Conservation (phyloP, 2,888 invertebrate species). For the Caenorhabditis angaria region DNA sequence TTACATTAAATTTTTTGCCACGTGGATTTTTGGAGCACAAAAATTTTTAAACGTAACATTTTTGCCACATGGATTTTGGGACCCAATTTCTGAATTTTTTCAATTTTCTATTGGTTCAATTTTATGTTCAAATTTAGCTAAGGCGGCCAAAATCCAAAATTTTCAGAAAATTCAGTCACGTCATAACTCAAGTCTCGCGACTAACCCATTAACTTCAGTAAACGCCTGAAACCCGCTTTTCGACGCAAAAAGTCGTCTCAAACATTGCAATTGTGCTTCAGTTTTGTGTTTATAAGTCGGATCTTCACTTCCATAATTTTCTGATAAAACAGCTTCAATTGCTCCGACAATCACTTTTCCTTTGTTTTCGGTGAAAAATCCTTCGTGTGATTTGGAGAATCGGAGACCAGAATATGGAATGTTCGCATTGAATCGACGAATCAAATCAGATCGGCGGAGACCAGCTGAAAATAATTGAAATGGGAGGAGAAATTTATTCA, state of each 20-base stretch:
- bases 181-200: slow-evolving; percentile 3
- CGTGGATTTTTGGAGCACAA: too few species aligned
- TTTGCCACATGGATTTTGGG: too few species aligned
- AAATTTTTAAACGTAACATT: too few species aligned
- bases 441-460: slow-evolving; percentile 82
- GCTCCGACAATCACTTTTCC: slow-evolving; percentile 93
- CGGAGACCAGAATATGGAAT: slow-evolving; percentile 95
- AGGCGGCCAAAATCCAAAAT: too few species aligned
- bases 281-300: slow-evolving; percentile 76
- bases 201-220: slow-evolving; percentile 64
- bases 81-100: too few species aligned
- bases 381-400: slow-evolving; percentile 94
- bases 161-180: slow-evolving; percentile 1
- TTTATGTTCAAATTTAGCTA: too few species aligned
- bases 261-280: slow-evolving; percentile 93
- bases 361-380: slow-evolving; percentile 87
- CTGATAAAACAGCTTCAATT: slow-evolving; percentile 84
- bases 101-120: neutral
- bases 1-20: too few species aligned
- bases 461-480: slow-evolving; percentile 75
- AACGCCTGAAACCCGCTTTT: slow-evolving; percentile 93
- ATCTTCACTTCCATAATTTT: slow-evolving; percentile 74
- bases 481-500: too few species aligned
- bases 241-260: slow-evolving; percentile 90
- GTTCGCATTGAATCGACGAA: slow-evolving; percentile 94